These are phyloP conservation scores for Lepidocyrtoides sp. DNA, from an alignment of 2,888 invertebrate genomes.

Conservation along the genomic window DNA sequence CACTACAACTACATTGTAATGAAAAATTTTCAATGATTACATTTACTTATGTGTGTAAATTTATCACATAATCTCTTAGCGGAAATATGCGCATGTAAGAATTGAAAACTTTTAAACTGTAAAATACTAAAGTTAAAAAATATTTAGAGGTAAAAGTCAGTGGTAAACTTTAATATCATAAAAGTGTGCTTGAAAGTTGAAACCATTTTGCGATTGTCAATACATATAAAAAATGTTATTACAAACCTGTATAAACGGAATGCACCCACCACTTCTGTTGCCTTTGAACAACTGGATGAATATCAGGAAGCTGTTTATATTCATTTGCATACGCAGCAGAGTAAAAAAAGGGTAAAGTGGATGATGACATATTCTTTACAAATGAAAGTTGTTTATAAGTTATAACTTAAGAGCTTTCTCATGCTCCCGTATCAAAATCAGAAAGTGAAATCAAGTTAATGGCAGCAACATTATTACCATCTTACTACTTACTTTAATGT, in stretches of 20 bases:
- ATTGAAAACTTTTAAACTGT: too few relatives aligned
- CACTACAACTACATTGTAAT: too few relatives aligned
- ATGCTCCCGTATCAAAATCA: conserved; percentile 68
- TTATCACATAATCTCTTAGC: too few relatives aligned
- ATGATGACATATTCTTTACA: conserved; percentile 42
- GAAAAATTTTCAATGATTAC: too few relatives aligned
- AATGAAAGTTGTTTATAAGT: conserved; percentile 56
- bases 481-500: conserved; percentile 46
- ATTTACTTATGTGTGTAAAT: too few relatives aligned
- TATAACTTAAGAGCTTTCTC: conserved; percentile 66
- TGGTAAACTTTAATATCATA: background rate
- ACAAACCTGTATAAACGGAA: too few relatives aligned
- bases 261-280: too few relatives aligned
- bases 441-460: conserved; percentile 66
- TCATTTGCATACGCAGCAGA: background rate
- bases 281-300: background rate
- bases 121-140: background rate
- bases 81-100: too few relatives aligned
- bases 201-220: too few relatives aligned
- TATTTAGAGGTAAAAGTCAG: background rate
- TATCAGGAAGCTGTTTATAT: background rate
- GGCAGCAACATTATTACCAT: conserved; percentile 58
- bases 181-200: background rate
- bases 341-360: background rate
- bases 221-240: too few relatives aligned